These are phyloP conservation scores for Petaurus breviceps DNA, from an alignment of 2,113 vertebrate genomes.

Conservation along the genomic window DNA sequence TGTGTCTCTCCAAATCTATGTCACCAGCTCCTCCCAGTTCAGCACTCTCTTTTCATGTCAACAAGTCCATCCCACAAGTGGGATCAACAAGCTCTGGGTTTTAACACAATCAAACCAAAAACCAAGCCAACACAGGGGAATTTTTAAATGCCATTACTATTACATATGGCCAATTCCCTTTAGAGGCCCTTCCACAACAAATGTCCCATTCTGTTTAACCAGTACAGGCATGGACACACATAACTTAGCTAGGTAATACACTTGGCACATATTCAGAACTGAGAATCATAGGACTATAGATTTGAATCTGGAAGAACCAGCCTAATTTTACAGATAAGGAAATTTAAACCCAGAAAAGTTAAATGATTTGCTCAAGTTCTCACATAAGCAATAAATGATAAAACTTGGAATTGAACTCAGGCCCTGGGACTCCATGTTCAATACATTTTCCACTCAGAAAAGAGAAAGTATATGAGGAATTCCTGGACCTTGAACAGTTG, in stretches of 20 bases:
- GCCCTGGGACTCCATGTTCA: neutral
- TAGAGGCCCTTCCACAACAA: neutral
- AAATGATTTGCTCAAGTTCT: neutral
- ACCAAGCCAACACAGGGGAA: no score
- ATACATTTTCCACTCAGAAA: neutral
- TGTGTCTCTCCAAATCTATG: no score
- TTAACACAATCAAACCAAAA: no score
- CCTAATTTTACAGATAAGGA: neutral
- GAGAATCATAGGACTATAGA: neutral
- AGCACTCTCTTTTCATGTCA: no score
- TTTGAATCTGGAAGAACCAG: neutral
- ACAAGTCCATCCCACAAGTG: no score
- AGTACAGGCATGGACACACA: neutral
- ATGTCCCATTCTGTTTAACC: neutral
- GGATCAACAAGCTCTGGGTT: no score
- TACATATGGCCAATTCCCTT: neutral
- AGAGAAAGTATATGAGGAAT: neutral
- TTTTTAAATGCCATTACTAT: no score
- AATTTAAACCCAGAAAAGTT: neutral
- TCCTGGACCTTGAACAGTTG: neutral
- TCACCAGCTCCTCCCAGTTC: no score
- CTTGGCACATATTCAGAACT: neutral
- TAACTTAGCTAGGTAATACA: neutral
- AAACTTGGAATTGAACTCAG: neutral
- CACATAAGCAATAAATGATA: neutral